Evolutionary conservation across 2,888 invertebrate species (phyloP), one percentile per base, ranked within the genome.

Genomic region (Callyntrura guangdongensis): DNA sequence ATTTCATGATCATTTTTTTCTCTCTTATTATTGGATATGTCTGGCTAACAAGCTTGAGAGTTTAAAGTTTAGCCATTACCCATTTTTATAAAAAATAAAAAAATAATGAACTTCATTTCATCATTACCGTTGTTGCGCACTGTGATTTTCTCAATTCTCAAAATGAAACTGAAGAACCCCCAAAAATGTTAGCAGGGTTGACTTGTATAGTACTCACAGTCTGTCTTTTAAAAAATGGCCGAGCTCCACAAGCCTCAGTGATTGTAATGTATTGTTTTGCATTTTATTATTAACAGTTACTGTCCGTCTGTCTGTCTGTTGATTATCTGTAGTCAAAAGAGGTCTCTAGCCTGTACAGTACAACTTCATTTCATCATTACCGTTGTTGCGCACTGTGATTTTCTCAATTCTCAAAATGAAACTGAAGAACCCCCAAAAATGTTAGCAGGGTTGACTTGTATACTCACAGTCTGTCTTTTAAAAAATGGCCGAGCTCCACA

Each of bases 1-100:
- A 74, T 86, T 86, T 86, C 86, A 86, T 86, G 74, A 74, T 25
- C 20, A 74, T 77, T 86, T 22, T 61, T 74, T n/a, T 20, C 12
- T 69, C 14, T 69, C 36, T 11, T 22, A n/a, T 49, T 25, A 67
- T 67, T 67, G 67, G 53, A 22, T 5, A 49, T 25, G 72, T 72
- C n/a, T 36, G 36, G 36, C 64, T 79, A 59, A 79, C 79, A 45
- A 45, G 84, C 79, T 77, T 22, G 67, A 36, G 45, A 72, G 79
- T 17, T 79, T 25, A 14, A 47, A 27, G 49, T 79, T 36, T 74
- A 59, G 9, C 61, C 59, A 61, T 86, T 74, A 59, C 25, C 61
- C 59, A 45, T 86, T 86, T 86, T 67, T 67, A 53, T 53, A 53
- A 67, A 36, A 36, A 36, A 36, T 4, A 36, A 36, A 6, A 6